Conservation (phyloP, 2,113 vertebrate genomes). For the Tretioscincus oriximinensis region DNA sequence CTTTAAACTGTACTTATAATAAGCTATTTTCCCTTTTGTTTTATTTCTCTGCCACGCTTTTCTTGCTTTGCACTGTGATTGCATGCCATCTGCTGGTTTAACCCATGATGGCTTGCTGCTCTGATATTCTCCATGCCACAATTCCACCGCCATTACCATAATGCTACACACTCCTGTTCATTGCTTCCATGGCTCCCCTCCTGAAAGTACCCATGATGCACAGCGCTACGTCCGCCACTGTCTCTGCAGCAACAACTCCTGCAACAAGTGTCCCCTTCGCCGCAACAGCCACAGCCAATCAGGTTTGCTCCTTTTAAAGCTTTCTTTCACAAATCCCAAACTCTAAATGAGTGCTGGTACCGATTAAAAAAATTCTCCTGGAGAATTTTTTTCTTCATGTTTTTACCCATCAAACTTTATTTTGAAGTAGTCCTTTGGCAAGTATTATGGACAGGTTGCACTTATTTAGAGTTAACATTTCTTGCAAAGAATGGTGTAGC, state of each 20-base stretch:
- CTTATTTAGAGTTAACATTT: slow-evolving; percentile 99
- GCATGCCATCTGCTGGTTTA: slow-evolving; percentile 98
- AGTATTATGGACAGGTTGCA: slow-evolving; percentile 83
- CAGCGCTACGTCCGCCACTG: slow-evolving; percentile 99
- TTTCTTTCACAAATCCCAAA: slow-evolving; percentile 98
- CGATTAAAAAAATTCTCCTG: slow-evolving; percentile 78
- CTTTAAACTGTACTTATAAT: slow-evolving; percentile 95
- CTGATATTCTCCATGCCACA: slow-evolving; percentile 92
- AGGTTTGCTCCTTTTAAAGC: slow-evolving; percentile 99
- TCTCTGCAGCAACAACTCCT: slow-evolving; percentile 98
- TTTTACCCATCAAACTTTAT: slow-evolving; percentile 83
- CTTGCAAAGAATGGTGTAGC: slow-evolving; percentile 85
- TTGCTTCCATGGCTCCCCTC: slow-evolving; percentile 88
- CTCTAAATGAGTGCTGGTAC: slow-evolving; percentile 95
- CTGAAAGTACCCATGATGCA: slow-evolving; percentile 99
- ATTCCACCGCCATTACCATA: slow-evolving; percentile 91
- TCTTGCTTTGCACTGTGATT: slow-evolving; percentile 97
- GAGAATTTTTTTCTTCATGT: slow-evolving; percentile 82
- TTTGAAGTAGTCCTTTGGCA: slow-evolving; percentile 77
- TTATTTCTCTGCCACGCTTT: slow-evolving; percentile 92
- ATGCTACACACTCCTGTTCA: slow-evolving; percentile 96
- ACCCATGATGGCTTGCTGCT: slow-evolving; percentile 97
- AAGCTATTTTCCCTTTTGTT: slow-evolving; percentile 90
- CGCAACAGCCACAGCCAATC: slow-evolving; percentile 99
- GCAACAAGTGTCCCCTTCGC: slow-evolving; percentile 99